Percentiles rank a stretch among this genome's conserved stretches.
Evolutionary conservation across 2,113 vertebrate species (phyloP).

Genomic region (Piprites chloris): DNA sequence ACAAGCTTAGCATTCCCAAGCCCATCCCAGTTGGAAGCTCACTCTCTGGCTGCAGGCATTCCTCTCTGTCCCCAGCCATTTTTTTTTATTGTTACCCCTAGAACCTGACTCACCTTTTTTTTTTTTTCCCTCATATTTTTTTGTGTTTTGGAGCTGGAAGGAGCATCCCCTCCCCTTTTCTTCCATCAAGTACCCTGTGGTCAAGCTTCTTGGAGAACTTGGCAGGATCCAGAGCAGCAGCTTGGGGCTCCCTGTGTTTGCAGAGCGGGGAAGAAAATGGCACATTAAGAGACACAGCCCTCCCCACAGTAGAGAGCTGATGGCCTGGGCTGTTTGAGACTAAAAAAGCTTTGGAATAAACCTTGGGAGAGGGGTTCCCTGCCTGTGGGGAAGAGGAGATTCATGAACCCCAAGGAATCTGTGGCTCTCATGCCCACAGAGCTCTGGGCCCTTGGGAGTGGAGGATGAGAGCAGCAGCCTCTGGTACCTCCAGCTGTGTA

Average conservation of each 20-base stretch:
- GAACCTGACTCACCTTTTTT: neutral
- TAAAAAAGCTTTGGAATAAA: neutral
- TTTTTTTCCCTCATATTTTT: neutral
- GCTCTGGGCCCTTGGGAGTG: neutral
- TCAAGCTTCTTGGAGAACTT: rapidly evolving
- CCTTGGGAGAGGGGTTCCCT: neutral
- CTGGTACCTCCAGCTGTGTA: neutral
- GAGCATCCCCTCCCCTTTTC: neutral
- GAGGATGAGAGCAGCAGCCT: neutral
- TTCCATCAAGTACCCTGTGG: rapidly evolving
- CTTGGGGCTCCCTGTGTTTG: neutral
- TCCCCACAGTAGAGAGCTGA: neutral
- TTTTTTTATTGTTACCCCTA: neutral
- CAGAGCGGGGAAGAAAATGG: neutral
- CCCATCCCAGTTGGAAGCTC: neutral
- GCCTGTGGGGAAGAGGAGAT: neutral
- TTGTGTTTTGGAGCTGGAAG: neutral
- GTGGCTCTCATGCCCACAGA: neutral
- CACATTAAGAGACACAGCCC: neutral
- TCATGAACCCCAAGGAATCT: rapidly evolving
- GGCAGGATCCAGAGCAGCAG: neutral
- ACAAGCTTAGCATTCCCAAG: neutral
- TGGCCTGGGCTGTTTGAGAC: neutral
- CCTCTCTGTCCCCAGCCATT: neutral
- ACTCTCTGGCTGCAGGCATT: rapidly evolving